A percentile compares a stretch with the other conserved stretches of the same genome.
These are phyloP conservation scores for Pardosa pseudoannulata DNA, from an alignment of 2,888 invertebrate species.

Conservation along the genomic window DNA sequence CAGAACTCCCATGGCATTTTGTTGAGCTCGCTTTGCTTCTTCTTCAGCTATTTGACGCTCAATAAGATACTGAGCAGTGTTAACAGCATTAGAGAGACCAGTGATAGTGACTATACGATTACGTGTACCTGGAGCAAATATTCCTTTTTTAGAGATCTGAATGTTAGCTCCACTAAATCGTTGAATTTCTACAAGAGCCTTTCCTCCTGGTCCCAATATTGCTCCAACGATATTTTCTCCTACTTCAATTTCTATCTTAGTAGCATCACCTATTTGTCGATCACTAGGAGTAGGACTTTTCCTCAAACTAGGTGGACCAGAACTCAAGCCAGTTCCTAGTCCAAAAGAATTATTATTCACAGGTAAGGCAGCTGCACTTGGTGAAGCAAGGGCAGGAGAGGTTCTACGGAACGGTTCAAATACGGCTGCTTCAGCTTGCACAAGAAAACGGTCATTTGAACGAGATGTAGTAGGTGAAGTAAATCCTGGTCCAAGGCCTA, in stretches of 20 bases:
- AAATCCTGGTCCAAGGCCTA: conserved; percentile 69
- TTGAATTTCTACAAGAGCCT: conserved; percentile 97
- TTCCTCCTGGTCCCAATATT: conserved; percentile 96
- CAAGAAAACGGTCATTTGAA: conserved; percentile 72
- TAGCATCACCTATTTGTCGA: conserved; percentile 72
- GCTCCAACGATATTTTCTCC: conserved; percentile 96
- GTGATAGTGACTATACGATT: conserved; percentile 98
- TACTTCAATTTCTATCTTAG: conserved; percentile 90
- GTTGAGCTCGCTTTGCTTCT: conserved; percentile 94
- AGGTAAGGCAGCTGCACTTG: conserved; percentile 78
- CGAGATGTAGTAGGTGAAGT: conserved; percentile 73
- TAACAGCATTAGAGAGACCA: conserved; percentile 91
- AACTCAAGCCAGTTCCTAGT: conserved; percentile 81
- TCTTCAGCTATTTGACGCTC: conserved; percentile 97
- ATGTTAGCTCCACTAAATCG: conserved; percentile 97
- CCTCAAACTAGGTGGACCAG: conserved; percentile 76
- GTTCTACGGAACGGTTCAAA: conserved; percentile 75
- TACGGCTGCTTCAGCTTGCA: conserved; percentile 71
- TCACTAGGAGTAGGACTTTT: conserved; percentile 76
- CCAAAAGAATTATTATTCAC: conserved; percentile 90
- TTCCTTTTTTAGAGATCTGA: conserved; percentile 98
- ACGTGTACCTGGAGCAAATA: conserved; percentile 96
- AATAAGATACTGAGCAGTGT: conserved; percentile 94
- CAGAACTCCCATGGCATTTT: conserved; percentile 79
- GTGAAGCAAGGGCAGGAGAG: conserved; percentile 75